phyloP scores from a whole-genome alignment of 2,888 invertebrate genomes.

The Luperina nickerlii region DNA sequence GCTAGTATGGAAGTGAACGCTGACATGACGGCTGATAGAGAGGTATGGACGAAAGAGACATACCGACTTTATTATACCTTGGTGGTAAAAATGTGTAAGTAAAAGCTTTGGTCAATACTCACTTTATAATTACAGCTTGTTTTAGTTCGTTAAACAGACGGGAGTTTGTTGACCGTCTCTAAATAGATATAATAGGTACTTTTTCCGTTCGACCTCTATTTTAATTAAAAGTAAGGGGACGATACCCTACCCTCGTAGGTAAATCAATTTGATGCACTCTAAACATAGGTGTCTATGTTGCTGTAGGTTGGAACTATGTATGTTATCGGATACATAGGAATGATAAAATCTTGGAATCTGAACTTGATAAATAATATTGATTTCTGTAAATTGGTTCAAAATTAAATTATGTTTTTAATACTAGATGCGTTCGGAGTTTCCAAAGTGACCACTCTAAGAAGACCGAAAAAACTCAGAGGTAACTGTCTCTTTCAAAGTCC shows the following conservation, averaged over 20 bases:
- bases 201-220: constrained; percentile 34
- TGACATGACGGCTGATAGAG: not conserved
- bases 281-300: not conserved
- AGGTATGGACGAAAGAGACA: not conserved
- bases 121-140: constrained; percentile 18
- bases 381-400: not conserved
- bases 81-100: not conserved
- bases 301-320: not conserved
- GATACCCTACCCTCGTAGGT: not conserved
- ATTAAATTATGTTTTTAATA: not conserved
- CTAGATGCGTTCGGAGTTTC: too few relatives aligned
- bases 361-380: not conserved
- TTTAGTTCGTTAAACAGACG: not conserved
- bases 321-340: not conserved
- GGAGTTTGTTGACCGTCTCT: constrained; percentile 31
- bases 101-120: constrained; percentile 1
- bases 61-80: not conserved
- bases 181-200: constrained; percentile 16
- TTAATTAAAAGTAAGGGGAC: constrained; percentile 52
- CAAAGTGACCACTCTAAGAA: not conserved
- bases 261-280: constrained; percentile 38
- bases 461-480: not conserved
- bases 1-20: too few relatives aligned
- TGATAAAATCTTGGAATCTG: not conserved
- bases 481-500: too few relatives aligned